A percentile compares a stretch with the other conserved stretches of the same genome.
Conservation (phyloP, 2,113 vertebrate species). For the Megaceryle maxima region DNA sequence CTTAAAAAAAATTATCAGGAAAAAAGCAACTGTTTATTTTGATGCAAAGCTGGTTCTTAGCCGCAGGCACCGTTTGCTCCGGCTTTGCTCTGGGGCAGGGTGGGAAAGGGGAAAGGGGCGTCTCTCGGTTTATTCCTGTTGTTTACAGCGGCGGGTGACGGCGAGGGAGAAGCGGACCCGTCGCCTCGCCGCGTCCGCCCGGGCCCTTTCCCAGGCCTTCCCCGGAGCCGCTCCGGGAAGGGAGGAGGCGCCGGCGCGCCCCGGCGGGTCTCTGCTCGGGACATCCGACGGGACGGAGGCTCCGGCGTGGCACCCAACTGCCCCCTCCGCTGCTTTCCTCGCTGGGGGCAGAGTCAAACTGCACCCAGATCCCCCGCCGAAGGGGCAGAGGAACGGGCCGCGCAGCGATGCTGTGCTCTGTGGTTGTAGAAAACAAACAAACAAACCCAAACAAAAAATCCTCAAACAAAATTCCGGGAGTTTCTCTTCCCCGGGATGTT, state of each 20-base stretch:
- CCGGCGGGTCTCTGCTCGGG: neutral
- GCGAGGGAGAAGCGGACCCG: neutral
- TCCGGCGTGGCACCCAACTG: accelerated
- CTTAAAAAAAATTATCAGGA: neutral
- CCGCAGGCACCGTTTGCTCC: neutral
- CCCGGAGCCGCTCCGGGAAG: neutral
- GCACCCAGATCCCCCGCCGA: neutral
- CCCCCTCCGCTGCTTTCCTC: neutral
- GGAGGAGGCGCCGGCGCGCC: neutral
- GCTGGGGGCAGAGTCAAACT: accelerated
- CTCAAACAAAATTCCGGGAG: accelerated
- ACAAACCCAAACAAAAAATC: too few relatives aligned
- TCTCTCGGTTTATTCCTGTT: constrained; percentile 46
- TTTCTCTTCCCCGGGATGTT: neutral
- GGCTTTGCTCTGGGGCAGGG: neutral
- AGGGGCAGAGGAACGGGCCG: neutral
- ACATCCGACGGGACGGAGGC: neutral
- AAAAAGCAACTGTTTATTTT: neutral
- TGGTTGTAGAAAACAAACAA: accelerated
- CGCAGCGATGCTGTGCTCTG: neutral
- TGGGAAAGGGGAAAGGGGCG: constrained; percentile 62
- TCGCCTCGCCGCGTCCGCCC: neutral
- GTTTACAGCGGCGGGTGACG: constrained; percentile 13
- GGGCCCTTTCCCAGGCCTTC: constrained; percentile 10
- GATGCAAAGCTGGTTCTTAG: neutral